Evolutionary conservation across 37 sponge, comb jelly and placozoan species (phyloP), one percentile per base, ranked within the genome.

Genomic region (Aphrocallistes beatrix): DNA sequence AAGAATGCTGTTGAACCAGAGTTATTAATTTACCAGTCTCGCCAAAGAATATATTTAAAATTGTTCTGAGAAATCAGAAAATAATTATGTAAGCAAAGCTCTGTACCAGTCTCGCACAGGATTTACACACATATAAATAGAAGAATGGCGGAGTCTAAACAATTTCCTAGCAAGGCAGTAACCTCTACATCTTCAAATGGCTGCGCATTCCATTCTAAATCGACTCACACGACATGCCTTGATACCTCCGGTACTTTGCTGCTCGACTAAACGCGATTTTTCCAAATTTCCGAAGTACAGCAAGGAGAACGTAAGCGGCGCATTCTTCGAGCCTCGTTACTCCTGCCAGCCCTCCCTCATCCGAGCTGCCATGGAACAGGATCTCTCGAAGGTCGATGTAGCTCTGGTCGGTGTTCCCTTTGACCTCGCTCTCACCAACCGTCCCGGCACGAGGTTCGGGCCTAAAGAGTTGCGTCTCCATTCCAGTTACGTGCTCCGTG

Each of bases 361-460:
- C 25, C 10, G 75, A 60, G 75, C 75, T 13, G 28, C 75, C 6
- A 25, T 32, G 6, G 75, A 60, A 13, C 10, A 19, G n/a, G 75
- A 60, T 30, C 75, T 60, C 25, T 60, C 75, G 3, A 60, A 60
- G 75, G 75, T 60, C 3, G 75, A 60, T 13, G 75, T 60, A 60
- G 75, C 75, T 3, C 10, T 92, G 47, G 86, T 92, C 25, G 93
- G 93, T n/a, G 84, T 92, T 23, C 93, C 93, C 0, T 42, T 92
- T 39, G 93, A 92, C 75, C 19, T n/a, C 0, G 93, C 86, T 1
- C 30, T 51, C 51, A 84, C 87, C 39, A 51, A 88, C 39, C 69
- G 90, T 9, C 85, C 93, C 0, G 93, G 93, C 0, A 88, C 93
- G 0, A 85, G 93, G 17, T 69, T 37, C 36, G 93, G 91, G 0